A percentile compares a stretch with the other conserved stretches of the same genome.
Conservation (phyloP, 2,113 vertebrate genomes). For the Muscicapa adusta region DNA sequence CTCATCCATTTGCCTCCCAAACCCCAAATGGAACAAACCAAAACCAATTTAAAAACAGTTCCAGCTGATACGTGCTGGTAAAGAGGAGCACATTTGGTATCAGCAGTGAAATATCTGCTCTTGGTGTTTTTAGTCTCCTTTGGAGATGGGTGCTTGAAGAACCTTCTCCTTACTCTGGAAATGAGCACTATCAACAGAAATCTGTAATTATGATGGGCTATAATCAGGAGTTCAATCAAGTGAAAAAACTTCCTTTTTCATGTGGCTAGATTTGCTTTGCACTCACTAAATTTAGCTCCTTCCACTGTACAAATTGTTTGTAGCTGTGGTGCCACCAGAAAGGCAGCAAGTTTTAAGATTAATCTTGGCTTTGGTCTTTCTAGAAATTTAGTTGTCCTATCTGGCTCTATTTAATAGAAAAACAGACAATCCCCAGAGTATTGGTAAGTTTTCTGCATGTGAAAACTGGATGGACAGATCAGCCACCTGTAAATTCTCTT, state of each 20-base stretch:
- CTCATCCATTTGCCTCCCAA: neutral
- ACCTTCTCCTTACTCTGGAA: neutral
- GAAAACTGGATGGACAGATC: neutral
- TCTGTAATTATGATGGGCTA: neutral
- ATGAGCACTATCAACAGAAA: neutral
- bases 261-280: neutral
- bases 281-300: neutral
- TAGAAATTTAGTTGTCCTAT: neutral
- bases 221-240: conserved; percentile 22
- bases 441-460: neutral
- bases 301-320: neutral
- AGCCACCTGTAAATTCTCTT: neutral
- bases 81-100: neutral
- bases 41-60: neutral
- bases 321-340: neutral
- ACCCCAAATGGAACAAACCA: neutral
- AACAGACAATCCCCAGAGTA: neutral
- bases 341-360: neutral
- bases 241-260: neutral
- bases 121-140: neutral
- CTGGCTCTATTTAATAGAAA: neutral
- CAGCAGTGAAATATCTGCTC: neutral
- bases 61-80: neutral
- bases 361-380: neutral
- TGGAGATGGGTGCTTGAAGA: neutral